Percentiles rank a stretch among this genome's conserved stretches.
These are phyloP conservation scores for Thelaira solivaga DNA, from an alignment of 2,888 invertebrate species.

Conservation along the genomic window DNA sequence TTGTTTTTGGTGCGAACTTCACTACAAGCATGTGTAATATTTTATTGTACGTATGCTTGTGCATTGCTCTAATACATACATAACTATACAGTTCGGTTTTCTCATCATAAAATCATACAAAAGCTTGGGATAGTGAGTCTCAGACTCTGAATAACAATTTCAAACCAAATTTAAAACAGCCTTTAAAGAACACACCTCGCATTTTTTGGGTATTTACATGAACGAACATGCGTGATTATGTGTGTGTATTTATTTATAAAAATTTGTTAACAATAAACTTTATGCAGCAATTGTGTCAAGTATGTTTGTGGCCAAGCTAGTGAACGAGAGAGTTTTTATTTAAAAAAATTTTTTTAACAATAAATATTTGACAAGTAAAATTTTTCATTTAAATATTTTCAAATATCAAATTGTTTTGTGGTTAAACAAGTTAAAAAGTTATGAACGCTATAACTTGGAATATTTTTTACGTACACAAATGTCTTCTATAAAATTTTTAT, in stretches of 20 bases:
- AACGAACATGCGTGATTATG: background rate
- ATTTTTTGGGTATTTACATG: background rate
- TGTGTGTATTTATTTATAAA: background rate
- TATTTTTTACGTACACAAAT: no score
- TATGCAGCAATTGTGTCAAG: constrained; percentile 45
- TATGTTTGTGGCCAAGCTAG: background rate
- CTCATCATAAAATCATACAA: no score
- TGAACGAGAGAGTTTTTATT: background rate
- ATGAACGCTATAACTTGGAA: background rate
- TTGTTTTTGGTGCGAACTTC: no score
- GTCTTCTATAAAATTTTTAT: no score
- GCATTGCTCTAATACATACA: no score
- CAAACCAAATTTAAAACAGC: no score
- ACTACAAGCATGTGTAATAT: no score
- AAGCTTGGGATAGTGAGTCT: no score
- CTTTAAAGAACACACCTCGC: no score
- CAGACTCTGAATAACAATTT: no score
- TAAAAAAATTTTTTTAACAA: background rate
- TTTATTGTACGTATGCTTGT: no score
- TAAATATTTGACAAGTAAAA: constrained; percentile 21
- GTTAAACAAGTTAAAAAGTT: constrained; percentile 7
- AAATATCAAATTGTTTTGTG: background rate
- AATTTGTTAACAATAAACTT: constrained; percentile 44
- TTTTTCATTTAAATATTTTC: background rate
- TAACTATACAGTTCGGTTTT: no score